Base-by-base conservation (phyloP, 2,113 vertebrate genomes). In the Stictonetta naevosa region DNA sequence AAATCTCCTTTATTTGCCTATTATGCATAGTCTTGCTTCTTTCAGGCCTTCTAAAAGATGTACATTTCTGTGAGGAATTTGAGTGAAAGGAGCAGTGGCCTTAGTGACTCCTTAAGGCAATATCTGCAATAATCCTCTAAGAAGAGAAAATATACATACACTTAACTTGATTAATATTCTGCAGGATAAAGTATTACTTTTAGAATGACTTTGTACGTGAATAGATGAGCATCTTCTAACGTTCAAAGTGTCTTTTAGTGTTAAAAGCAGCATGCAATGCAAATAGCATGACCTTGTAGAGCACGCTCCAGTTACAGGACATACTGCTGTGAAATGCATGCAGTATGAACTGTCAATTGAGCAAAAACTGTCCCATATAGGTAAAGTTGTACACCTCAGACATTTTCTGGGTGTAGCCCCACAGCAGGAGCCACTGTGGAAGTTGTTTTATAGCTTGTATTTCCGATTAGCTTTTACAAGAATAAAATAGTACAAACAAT, bases 51-150 rank as follows among this genome's bases (percentile, higher is more conserved):
- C 76, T 68, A 26, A 64, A 91, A 92, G 58, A 50, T 1, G 0
- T 62, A 50, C 0, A 2, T 82, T 93, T 91, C 91, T 82, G 68
- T 14, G n/a, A 93, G 77, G 64, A 86, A 82, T 93, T 88, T 91
- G 81, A 95, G 58, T 5, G 6, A 88, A 88, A 48, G 29, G 29
- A 93, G 64, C 48, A 74, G 68, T 60, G 86, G 73, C 83, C 77
- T 91, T 31, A 44, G 66, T 92, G 91, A 84, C 74, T 89, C 48
- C 74, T 95, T 89, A 78, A 89, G 44, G 93, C 93, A 87, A 68
- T 38, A 80, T 34, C 67, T 72, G 48, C 69, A 79, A 62, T 84
- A 73, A 83, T 92, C 84, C 67, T 87, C 69, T 85, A 72, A 55
- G 75, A 88, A 90, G 44, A 87, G 38, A 90, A 92, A 88, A 85